Evolutionary conservation across 2,113 vertebrate genomes (phyloP).

Genomic region (Marcusenius ussheri): DNA sequence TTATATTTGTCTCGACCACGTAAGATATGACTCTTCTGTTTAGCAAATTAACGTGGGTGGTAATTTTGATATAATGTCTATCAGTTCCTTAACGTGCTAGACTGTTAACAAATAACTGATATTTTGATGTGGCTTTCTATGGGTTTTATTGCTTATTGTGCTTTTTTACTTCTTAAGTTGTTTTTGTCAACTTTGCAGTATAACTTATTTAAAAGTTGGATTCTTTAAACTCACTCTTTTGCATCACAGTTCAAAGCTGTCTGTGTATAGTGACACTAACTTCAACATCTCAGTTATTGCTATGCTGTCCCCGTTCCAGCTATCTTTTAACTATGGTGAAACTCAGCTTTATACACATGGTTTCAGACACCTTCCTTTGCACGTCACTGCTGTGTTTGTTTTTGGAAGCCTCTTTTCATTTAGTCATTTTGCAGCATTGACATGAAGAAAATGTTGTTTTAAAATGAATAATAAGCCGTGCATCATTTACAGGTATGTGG

Average conservation of each 20-base stretch:
- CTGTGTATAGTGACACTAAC: neutral
- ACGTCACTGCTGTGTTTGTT: neutral
- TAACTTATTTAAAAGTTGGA: neutral
- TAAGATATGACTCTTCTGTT: constrained; percentile 10
- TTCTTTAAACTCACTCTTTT: neutral
- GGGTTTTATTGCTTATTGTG: neutral
- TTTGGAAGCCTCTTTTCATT: neutral
- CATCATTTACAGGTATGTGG: neutral
- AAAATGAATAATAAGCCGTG: neutral
- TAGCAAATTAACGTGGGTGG: neutral
- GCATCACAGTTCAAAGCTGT: neutral
- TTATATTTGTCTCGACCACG: constrained; percentile 1
- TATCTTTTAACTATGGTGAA: neutral
- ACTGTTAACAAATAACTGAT: neutral
- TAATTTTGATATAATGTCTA: neutral
- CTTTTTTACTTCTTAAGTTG: neutral
- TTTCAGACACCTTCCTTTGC: neutral
- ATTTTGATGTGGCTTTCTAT: neutral
- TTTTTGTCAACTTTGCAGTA: neutral
- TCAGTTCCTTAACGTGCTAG: neutral
- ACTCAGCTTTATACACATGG: neutral
- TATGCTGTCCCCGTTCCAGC: neutral
- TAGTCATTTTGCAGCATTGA: neutral
- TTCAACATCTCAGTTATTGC: neutral
- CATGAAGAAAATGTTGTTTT: neutral